Evolutionary conservation across 2,888 invertebrate species (phyloP).

Genomic region (Drosophila paranaensis): DNA sequence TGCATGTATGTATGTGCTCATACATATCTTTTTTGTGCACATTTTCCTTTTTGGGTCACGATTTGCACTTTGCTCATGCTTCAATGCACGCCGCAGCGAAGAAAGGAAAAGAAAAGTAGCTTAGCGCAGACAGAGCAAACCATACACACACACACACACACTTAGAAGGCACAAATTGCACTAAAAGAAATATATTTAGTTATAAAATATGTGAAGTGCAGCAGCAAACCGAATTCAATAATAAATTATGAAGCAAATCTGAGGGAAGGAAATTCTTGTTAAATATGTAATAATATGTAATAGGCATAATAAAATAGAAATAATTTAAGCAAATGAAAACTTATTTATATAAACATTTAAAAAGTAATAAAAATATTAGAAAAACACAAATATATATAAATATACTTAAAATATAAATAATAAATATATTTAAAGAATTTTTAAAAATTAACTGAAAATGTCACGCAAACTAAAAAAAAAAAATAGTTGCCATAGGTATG

Average conservation of each 20-base stretch:
- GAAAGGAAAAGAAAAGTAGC: constrained; percentile 19
- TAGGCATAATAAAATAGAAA: no score
- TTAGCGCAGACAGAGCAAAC: neutral
- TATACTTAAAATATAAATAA: no score
- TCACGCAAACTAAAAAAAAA: no score
- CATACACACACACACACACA: neutral
- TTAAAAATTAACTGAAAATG: no score
- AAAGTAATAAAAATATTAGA: no score
- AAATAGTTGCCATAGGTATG: no score
- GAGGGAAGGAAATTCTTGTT: neutral
- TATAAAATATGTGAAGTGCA: constrained; percentile 3
- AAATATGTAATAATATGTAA: neutral
- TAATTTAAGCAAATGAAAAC: no score
- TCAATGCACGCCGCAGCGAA: constrained; percentile 51
- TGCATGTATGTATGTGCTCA: neutral
- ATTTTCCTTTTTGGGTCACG: constrained; percentile 50
- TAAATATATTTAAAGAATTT: neutral
- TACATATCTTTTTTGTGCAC: constrained; percentile 31
- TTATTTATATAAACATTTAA: no score
- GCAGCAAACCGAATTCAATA: neutral
- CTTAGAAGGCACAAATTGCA: neutral
- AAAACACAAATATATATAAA: no score
- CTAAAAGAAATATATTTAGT: constrained; percentile 1
- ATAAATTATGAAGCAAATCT: neutral
- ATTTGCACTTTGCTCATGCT: constrained; percentile 59